Percentiles rank a stretch among this genome's conserved stretches.
These are phyloP conservation scores for Dinocampus coccinellae DNA, from an alignment of 2,888 invertebrate species.

Conservation along the genomic window DNA sequence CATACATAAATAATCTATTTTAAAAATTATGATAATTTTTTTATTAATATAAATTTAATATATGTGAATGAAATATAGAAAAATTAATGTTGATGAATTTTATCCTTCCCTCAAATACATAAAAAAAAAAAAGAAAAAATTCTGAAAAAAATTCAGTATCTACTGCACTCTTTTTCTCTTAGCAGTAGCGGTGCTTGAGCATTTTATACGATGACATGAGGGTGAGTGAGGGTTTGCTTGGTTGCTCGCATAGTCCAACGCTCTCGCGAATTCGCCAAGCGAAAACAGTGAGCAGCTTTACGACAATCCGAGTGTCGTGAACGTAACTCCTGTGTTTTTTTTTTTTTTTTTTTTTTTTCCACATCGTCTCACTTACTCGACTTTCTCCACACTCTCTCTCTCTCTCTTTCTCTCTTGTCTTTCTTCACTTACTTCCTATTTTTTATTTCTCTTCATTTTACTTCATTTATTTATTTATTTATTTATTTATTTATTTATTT, in stretches of 20 bases:
- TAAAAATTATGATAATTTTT: no score
- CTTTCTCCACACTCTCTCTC: slow-evolving; percentile 24
- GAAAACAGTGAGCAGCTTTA: slow-evolving; percentile 58
- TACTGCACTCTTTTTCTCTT: slow-evolving; percentile 32
- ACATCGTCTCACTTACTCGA: slow-evolving; percentile 43
- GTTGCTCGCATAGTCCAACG: slow-evolving; percentile 14
- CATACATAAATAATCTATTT: no score
- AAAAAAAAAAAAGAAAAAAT: slow-evolving; percentile 39
- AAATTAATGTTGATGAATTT: no score
- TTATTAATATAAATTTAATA: no score
- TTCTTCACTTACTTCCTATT: slow-evolving; percentile 23
- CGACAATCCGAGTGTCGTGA: slow-evolving; percentile 53
- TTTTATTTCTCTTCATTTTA: slow-evolving; percentile 21
- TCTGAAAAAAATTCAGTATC: slow-evolving; percentile 53
- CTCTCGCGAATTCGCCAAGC: slow-evolving; percentile 30
- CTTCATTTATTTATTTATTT: no score
- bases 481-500: no score
- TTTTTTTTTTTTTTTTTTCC: slow-evolving; percentile 19
- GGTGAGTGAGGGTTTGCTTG: slow-evolving; percentile 36
- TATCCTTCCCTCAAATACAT: no score
- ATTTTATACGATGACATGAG: slow-evolving; percentile 39
- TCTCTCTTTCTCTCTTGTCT: slow-evolving; percentile 11
- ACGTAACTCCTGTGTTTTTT: slow-evolving; percentile 53
- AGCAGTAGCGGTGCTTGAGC: slow-evolving; percentile 18
- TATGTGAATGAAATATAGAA: no score